Conservation (phyloP, 2,797 vertebrate species). For the Zalophus californianus region DNA sequence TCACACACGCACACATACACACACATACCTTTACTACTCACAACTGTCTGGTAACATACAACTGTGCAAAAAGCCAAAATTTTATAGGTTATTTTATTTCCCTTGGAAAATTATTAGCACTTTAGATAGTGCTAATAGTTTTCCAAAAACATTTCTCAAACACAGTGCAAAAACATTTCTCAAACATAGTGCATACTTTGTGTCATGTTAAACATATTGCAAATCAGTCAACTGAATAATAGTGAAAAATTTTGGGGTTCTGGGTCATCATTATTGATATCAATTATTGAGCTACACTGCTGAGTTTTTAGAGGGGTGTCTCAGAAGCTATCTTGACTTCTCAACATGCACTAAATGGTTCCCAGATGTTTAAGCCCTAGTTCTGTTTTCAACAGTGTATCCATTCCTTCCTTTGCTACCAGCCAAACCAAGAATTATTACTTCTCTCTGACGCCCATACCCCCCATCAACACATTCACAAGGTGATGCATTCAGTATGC, state of each 20-base stretch:
- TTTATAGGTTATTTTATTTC: background rate
- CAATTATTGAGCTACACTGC: accelerated
- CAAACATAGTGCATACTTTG: background rate
- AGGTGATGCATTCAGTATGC: background rate
- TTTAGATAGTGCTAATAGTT: background rate
- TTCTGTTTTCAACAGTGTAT: background rate
- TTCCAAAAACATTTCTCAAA: background rate
- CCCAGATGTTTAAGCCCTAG: background rate
- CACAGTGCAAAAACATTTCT: background rate
- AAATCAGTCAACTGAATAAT: background rate
- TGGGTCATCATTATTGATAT: background rate
- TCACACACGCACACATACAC: background rate
- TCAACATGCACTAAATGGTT: no score
- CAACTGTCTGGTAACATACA: background rate
- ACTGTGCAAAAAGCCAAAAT: background rate
- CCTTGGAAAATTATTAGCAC: background rate
- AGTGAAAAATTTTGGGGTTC: background rate
- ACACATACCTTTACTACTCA: background rate
- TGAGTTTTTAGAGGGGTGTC: no score
- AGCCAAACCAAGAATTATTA: background rate
- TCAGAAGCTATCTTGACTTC: background rate
- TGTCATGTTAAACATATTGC: background rate
- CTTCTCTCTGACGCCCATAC: background rate
- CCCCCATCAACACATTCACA: no score
- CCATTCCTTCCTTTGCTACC: background rate